Evolutionary conservation across 1,140 invertebrate genomes (phyloP), one percentile per base, ranked within the genome.

Genomic region (Macrobrachium rosenbergii): DNA sequence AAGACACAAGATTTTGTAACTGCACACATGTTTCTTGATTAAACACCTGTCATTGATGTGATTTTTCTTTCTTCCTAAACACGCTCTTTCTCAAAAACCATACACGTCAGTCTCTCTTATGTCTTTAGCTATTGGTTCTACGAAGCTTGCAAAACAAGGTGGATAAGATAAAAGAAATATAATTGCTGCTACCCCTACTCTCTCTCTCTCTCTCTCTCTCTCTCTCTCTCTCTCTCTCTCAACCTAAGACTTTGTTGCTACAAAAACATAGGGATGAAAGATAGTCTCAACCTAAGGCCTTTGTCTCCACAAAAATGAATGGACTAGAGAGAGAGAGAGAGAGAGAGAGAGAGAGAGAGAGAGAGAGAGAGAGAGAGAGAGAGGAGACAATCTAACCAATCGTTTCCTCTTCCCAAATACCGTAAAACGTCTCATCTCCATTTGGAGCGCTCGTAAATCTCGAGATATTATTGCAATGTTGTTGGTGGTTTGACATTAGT

Each of bases 311-410:
- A 19, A 67, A 67, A 17, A 67, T 8, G 10, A 2, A 67, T 67
- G 64, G 16, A 3, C 8, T 0, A 67, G 64, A 67, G 64, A 67
- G 64, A 67, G 64, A 67, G 64, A 67, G 64, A 67, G 64, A 67
- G 64, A 67, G 64, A 67, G 64, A 67, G 64, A 67, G 64, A 67
- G 64, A 67, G 64, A 67, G 64, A 67, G 64, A 67, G 64, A 67
- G 64, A 67, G 64, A 67, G 64, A 67, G 64, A 67, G 64, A 67
- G 64, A 67, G 64, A 67, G 52, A 52, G 52, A 52, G 52, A 52
- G 52, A 52, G 64, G 19, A 21, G 64, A 28, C n/a, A 67, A 67
- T 14, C 8, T 28, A 67, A 67, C 5, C 8, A 14, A n/a, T 37
- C 28, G 28, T 17, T 21, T 21, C 19, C 16, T 11, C 64, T 17